These are phyloP conservation scores for Cryptus armator DNA, from an alignment of 2,888 invertebrate genomes.

Conservation along the genomic window DNA sequence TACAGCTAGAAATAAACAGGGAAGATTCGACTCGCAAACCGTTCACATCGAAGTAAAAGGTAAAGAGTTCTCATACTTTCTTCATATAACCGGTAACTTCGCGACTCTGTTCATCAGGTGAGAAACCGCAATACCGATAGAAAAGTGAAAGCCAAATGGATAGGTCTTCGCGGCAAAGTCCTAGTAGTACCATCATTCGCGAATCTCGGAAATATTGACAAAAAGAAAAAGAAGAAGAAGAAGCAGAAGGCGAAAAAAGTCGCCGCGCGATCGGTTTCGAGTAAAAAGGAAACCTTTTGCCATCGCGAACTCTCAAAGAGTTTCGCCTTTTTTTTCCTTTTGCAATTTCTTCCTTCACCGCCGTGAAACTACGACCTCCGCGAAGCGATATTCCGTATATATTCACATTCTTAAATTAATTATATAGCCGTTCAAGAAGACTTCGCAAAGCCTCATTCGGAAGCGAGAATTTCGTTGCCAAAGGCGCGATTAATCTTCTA, in stretches of 20 bases:
- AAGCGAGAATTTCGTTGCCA: conserved; percentile 15
- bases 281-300: conserved; percentile 52
- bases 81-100: neutral
- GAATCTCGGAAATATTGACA: conserved; percentile 3
- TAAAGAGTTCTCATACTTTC: conserved; percentile 73
- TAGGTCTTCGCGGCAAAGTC: conserved; percentile 55
- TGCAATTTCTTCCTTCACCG: neutral
- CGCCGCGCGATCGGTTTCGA: conserved; percentile 14
- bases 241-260: conserved; percentile 8
- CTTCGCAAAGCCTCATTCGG: neutral
- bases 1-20: conserved; percentile 94
- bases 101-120: neutral
- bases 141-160: conserved; percentile 29
- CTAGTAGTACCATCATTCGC: conserved; percentile 64
- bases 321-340: conserved; percentile 4
- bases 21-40: conserved; percentile 90
- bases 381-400: conserved; percentile 32
- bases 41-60: conserved; percentile 86
- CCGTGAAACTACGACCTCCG: neutral
- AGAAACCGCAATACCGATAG: conserved; percentile 9
- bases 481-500: neutral
- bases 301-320: conserved; percentile 17
- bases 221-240: neutral
- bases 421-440: conserved; percentile 42
- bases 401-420: conserved; percentile 57